Evolutionary conservation across 2,888 invertebrate species (phyloP).

Genomic region (Camptogramma bilineatum): DNA sequence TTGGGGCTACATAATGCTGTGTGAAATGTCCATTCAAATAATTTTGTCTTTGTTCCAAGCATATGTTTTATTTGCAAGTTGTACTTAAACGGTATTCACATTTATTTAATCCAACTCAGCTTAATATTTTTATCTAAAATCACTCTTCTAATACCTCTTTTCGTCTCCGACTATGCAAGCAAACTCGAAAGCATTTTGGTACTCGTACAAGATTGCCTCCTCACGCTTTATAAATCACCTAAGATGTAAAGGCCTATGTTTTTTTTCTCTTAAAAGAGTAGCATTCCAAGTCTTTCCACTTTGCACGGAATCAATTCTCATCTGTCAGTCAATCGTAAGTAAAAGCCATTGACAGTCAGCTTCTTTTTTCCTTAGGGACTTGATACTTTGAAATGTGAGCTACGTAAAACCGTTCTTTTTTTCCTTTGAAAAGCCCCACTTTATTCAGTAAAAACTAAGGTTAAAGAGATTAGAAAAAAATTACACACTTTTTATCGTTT

Average conservation of each 20-base stretch:
- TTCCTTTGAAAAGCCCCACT: not conserved
- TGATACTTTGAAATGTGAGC: constrained; percentile 19
- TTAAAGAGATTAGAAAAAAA: not conserved
- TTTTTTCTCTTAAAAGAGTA: not conserved
- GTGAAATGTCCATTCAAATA: too few species aligned
- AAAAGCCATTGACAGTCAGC: constrained; percentile 41
- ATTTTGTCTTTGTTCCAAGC: too few species aligned
- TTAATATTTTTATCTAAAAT: too few species aligned
- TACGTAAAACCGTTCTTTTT: not conserved
- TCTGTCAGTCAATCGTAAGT: constrained; percentile 35
- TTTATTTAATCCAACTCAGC: too few species aligned
- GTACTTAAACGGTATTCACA: too few species aligned
- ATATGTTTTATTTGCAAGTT: not conserved
- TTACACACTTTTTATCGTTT: too few species aligned
- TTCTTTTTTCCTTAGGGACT: constrained; percentile 34
- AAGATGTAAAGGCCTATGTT: not conserved
- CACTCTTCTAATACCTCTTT: too few species aligned
- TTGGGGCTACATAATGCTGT: too few species aligned
- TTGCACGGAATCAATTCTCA: constrained; percentile 40
- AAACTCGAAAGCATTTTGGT: too few species aligned
- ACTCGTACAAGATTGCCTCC: too few species aligned
- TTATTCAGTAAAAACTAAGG: not conserved
- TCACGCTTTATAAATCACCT: too few species aligned
- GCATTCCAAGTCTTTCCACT: constrained; percentile 20
- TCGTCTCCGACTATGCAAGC: too few species aligned